phyloP scores from a whole-genome alignment of 1,140 invertebrate species.

The Drosophila sp. region DNA sequence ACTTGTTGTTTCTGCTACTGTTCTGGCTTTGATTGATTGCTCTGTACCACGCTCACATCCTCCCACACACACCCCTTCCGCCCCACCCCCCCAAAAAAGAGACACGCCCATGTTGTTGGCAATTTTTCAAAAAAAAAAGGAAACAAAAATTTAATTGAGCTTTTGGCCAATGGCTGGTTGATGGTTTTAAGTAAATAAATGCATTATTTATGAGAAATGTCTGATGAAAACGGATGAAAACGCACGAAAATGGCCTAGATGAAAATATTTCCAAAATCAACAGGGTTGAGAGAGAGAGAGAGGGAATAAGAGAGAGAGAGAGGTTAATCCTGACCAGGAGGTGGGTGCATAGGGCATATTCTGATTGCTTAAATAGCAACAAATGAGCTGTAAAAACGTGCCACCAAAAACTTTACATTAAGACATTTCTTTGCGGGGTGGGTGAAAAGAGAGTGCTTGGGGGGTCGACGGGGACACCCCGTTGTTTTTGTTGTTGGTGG shows the following conservation, averaged over 20 bases:
- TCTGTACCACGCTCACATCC: constrained; percentile 1
- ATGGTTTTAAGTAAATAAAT: constrained; percentile 17
- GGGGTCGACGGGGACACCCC: neutral
- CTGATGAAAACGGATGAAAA: constrained; percentile 1
- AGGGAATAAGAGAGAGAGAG: too few relatives aligned
- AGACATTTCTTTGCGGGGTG: constrained; percentile 1
- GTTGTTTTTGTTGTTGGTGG: neutral
- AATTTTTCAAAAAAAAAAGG: neutral
- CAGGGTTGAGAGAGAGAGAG: neutral
- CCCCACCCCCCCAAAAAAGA: neutral
- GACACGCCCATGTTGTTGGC: constrained; percentile 3
- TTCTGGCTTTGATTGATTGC: constrained; percentile 19
- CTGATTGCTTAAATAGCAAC: constrained; percentile 7
- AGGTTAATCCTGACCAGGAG: neutral
- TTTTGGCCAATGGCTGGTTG: constrained; percentile 16
- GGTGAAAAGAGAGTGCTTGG: too few relatives aligned
- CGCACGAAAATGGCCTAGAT: neutral
- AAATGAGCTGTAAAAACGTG: constrained; percentile 20
- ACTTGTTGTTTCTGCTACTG: constrained; percentile 5
- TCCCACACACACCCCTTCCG: neutral
- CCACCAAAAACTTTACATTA: constrained; percentile 2
- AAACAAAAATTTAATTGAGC: constrained; percentile 17
- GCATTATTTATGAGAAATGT: constrained; percentile 22
- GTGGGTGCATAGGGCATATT: neutral
- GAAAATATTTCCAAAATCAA: constrained; percentile 1